Base-by-base conservation (phyloP, 1,140 invertebrate genomes). In the Ceratina calcarata region DNA sequence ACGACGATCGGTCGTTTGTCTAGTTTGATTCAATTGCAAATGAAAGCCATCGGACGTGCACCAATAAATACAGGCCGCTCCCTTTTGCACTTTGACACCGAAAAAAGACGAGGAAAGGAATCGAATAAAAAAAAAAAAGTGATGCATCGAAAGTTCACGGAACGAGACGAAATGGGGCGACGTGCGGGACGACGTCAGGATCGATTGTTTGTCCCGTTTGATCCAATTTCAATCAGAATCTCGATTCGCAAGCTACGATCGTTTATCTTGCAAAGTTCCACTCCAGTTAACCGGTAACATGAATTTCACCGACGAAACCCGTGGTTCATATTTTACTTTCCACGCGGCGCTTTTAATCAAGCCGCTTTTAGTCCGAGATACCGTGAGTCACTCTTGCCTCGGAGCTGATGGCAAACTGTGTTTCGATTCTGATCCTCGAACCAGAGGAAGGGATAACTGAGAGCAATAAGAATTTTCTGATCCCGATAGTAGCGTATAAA, bases 211-310 rank as follows among this genome's bases (percentile, higher is more conserved):
- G 85, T 81, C 67, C 81, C 70, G 85, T 81, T 86, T 79, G 81
- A 86, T 84, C 75, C 86, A 86, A 87, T 84, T 84, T 82, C 84
- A 86, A 86, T 87, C 79, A 87, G 78, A 53, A 86, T 83, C 74
- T 78, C 65, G 77, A 45, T 53, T 57, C 58, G 60, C 60, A 32
- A 65, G 69, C 75, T 62, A 64, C 73, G 66, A 65, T 83, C 84
- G 77, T 86, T 80, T 82, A 81, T 86, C 85, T 83, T 78, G 73
- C 69, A 65, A 73, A 70, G 69, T 86, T 86, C 67, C 71, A 82
- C 80, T 85, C 69, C 68, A 65, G 68, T 78, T 78, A 78, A 53
- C 58, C 27, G 60, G 32, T 53, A 57, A 55, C 76, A 65, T 64
- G 76, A 78, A 78, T 78, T 78, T 64, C 67, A 32, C 16, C 76